Evolutionary conservation across 2,113 vertebrate species (phyloP).

Genomic region (Chaenogobius annularis): DNA sequence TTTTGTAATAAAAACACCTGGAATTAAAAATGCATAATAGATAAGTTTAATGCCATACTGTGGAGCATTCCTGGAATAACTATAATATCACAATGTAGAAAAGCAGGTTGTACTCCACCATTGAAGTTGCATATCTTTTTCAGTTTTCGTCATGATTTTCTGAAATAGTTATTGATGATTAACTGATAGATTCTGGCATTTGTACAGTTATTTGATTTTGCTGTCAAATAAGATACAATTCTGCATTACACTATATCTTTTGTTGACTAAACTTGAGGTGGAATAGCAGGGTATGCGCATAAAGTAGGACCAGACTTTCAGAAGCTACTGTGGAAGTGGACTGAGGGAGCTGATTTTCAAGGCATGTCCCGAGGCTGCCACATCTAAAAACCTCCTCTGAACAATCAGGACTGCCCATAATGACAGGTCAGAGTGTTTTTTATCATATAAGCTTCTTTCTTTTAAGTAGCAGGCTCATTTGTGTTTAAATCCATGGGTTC

Average conservation of each 20-base stretch:
- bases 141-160: too few species aligned
- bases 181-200: too few species aligned
- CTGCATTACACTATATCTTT: background rate
- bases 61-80: too few species aligned
- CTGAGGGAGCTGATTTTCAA: background rate
- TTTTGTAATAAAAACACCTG: too few species aligned
- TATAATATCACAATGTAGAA: too few species aligned
- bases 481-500: background rate
- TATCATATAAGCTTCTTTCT: background rate
- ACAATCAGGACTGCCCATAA: background rate
- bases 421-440: background rate
- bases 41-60: too few species aligned
- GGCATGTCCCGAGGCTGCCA: background rate
- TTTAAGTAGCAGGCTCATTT: background rate
- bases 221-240: background rate
- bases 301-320: background rate
- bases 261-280: background rate
- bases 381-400: conserved; percentile 2
- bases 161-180: too few species aligned
- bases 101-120: too few species aligned
- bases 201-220: background rate
- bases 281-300: background rate
- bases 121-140: too few species aligned
- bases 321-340: background rate
- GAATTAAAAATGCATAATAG: too few species aligned